A percentile compares a stretch with the other conserved stretches of the same genome.
These are phyloP conservation scores for Anhinga rufa DNA, from an alignment of 2,113 vertebrate genomes.

Conservation along the genomic window DNA sequence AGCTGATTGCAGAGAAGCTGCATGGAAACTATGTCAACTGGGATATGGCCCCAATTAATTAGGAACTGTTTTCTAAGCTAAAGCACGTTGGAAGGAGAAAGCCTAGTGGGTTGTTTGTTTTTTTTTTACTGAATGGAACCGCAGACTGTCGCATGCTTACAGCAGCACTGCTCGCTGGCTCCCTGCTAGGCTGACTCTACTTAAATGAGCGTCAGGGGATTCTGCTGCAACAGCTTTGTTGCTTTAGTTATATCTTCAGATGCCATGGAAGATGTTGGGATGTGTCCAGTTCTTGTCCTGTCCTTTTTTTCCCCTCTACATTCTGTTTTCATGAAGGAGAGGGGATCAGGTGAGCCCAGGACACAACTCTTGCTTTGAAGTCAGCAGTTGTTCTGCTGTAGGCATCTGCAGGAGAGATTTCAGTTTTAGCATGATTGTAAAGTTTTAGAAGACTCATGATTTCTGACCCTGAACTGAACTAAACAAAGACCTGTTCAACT, in stretches of 20 bases:
- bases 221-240: neutral
- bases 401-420: neutral
- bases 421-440: neutral
- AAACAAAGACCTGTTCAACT: neutral
- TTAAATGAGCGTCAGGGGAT: neutral
- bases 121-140: neutral
- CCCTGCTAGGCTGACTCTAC: neutral
- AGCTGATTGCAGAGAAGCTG: neutral
- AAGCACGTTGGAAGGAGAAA: neutral
- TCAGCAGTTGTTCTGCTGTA: neutral
- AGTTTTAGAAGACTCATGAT: neutral
- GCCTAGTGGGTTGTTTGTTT: neutral
- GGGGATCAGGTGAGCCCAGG: neutral
- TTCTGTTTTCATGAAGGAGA: neutral
- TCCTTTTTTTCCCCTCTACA: neutral
- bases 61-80: neutral
- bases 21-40: neutral
- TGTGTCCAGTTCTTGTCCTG: neutral
- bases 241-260: neutral
- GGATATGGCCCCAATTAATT: neutral
- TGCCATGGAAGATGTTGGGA: neutral
- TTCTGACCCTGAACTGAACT: neutral
- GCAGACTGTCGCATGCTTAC: rapidly evolving
- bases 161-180: neutral
- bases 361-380: neutral